Evolutionary conservation across 2,113 vertebrate genomes (phyloP), one percentile per base, ranked within the genome.

Genomic region (Castor canadensis): DNA sequence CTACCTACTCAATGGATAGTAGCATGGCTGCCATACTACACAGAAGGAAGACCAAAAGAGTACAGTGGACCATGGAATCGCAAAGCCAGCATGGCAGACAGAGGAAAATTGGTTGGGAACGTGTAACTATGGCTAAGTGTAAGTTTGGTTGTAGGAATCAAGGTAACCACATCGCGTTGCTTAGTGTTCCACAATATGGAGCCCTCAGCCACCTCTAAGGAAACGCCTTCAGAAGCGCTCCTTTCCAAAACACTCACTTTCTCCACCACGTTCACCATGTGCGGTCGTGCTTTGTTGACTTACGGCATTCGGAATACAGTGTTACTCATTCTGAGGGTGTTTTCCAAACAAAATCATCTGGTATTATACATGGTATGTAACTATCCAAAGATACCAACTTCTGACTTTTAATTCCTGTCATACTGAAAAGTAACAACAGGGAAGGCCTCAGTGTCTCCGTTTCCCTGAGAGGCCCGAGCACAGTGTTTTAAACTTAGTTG

Each of bases 1-100:
- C 94, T 99, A 99, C 98, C 98, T 99, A 77, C 99, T 99, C 0
- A 98, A 99, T 91, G 98, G 99, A 98, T 99, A 99, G 98, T 98
- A 96, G n/a, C 4, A 9, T 17, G 26, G 47, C 89, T 79, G 73
- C 94, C 90, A 16, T 83, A 72, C 89, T 94, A 38, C 90, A 94
- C 97, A 96, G 95, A 95, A 96, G 96, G 95, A 98, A 99, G 98
- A 99, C 95, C 92, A 99, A 99, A 99, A 98, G 98, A 98, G 97
- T 87, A 96, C 94, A 98, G 96, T 97, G 98, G 98, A 98, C 98
- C 98, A 97, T 96, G 97, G 97, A 97, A 93, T 97, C 91, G 97
- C 90, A 66, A 87, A 96, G 95, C 97, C 96, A 93, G 64, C 89
- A 38, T 93, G 96, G 93, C 95, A 96, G 98, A 94, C 96, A 82